Evolutionary conservation across 2,113 vertebrate genomes (phyloP).

Genomic region (Xiphophorus maculatus): DNA sequence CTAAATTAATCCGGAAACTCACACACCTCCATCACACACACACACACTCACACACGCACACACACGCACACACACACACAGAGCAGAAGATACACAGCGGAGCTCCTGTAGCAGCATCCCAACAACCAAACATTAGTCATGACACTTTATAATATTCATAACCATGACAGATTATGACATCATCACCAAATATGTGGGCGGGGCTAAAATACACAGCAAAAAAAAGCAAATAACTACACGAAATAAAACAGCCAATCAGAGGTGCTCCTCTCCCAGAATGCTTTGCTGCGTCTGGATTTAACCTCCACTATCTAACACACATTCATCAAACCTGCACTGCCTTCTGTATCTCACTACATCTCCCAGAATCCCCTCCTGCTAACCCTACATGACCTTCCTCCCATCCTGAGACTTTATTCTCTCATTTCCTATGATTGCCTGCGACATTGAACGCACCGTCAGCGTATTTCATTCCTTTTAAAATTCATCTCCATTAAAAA

Average conservation of each 20-base stretch:
- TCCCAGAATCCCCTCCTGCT: slow-evolving; percentile 40
- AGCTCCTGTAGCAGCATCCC: slow-evolving; percentile 61
- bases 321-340: background rate
- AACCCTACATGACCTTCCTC: slow-evolving; percentile 12
- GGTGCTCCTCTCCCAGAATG: slow-evolving; percentile 44
- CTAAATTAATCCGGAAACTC: slow-evolving; percentile 35
- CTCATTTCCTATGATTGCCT: slow-evolving; percentile 44
- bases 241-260: slow-evolving; percentile 55
- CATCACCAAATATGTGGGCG: slow-evolving; percentile 35
- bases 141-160: slow-evolving; percentile 31
- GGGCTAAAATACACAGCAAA: slow-evolving; percentile 50
- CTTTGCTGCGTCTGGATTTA: slow-evolving; percentile 8
- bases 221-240: slow-evolving; percentile 19
- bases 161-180: slow-evolving; percentile 41
- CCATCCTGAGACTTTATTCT: background rate
- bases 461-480: slow-evolving; percentile 13
- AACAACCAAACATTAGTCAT: slow-evolving; percentile 35
- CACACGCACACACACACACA: background rate
- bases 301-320: background rate
- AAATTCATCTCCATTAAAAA: slow-evolving; percentile 33
- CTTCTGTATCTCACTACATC: slow-evolving; percentile 20
- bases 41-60: background rate
- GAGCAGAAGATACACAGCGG: background rate
- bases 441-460: slow-evolving; percentile 31
- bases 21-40: background rate